Evolutionary conservation across 2,888 invertebrate genomes (phyloP), one percentile per base, ranked within the genome.

Genomic region (Palloptera scutellata): DNA sequence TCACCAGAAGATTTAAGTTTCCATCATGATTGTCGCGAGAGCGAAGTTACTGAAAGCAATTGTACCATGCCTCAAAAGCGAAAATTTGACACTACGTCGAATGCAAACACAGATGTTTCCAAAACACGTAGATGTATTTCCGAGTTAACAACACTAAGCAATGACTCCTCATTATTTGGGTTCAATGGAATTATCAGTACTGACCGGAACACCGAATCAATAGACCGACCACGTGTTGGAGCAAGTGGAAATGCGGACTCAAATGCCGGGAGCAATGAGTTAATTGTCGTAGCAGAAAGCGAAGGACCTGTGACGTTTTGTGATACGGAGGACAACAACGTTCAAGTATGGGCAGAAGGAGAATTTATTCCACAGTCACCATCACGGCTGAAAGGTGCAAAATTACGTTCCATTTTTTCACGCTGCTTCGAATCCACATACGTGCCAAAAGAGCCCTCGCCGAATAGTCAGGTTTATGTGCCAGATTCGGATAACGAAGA

Each of bases 381-480:
- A 0, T 73, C 72, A 65, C 78, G 65, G 77, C 81, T 67, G 82
- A 80, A 76, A 79, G 72, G 71, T 83, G 65, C 78, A 74, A 86
- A 74, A 84, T 83, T 81, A 59, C 77, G 89, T 78, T 85, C 88
- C 1, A 88, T 92, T 64, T 93, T 93, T 77, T 88, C 88, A 70
- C 88, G 91, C 69, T 92, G 92, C 81, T 92, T 91, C 83, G 90
- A 92, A 82, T 86, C 88, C 55, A 92, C 92, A n/a, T 91, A 89
- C 77, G 88, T 91, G 75, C 88, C 89, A 10, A 86, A 86, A 73
- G 80, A 82, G 58, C 79, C 83, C 0, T 87, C 88, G 69, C 87
- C 89, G 51, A 87, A 87, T 72, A 87, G 89, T 74, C 85, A 85
- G 59, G 85, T 92, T 53, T 86, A 91, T 75, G 92, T 90, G n/a